Percentiles rank a stretch among this genome's conserved stretches.
phyloP scores from a whole-genome alignment of 1,140 invertebrate genomes.

The Drosophila truncata region DNA sequence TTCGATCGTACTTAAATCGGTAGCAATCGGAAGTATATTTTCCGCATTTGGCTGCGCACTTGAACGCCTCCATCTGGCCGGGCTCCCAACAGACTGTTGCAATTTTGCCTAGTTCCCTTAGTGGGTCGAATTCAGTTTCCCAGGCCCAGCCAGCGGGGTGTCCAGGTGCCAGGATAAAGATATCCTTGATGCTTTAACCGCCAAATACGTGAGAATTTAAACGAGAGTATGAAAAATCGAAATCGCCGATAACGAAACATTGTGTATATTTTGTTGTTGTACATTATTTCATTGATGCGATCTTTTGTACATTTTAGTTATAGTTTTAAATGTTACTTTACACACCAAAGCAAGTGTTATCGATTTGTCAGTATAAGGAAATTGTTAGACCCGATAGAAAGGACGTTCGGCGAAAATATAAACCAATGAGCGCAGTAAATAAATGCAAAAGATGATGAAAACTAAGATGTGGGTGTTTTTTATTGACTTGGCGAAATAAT shows the following conservation, averaged over 20 bases:
- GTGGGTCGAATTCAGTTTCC: slow-evolving; percentile 79
- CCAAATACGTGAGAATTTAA: slow-evolving; percentile 22
- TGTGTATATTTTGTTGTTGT: slow-evolving; percentile 68
- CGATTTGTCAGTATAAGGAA: slow-evolving; percentile 63
- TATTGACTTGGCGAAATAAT: not conserved
- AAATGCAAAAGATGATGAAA: slow-evolving; percentile 37
- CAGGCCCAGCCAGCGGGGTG: slow-evolving; percentile 38
- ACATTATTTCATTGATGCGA: slow-evolving; percentile 60
- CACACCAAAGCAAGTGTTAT: slow-evolving; percentile 57
- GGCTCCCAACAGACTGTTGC: slow-evolving; percentile 65
- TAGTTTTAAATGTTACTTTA: slow-evolving; percentile 54
- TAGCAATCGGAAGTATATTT: slow-evolving; percentile 11
- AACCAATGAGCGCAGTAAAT: slow-evolving; percentile 51
- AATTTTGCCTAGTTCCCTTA: slow-evolving; percentile 81
- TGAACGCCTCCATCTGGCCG: slow-evolving; percentile 33
- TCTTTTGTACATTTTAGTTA: slow-evolving; percentile 44
- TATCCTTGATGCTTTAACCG: slow-evolving; percentile 30
- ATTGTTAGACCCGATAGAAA: slow-evolving; percentile 54
- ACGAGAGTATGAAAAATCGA: slow-evolving; percentile 6
- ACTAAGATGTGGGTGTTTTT: not conserved
- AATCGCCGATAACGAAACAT: slow-evolving; percentile 37
- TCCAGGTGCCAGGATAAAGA: slow-evolving; percentile 29
- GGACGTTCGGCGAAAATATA: slow-evolving; percentile 54
- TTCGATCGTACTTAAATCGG: slow-evolving; percentile 47
- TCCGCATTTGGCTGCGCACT: slow-evolving; percentile 19